phyloP scores from a whole-genome alignment of 2,888 invertebrate species.

The Rugalucina vietnamica region DNA sequence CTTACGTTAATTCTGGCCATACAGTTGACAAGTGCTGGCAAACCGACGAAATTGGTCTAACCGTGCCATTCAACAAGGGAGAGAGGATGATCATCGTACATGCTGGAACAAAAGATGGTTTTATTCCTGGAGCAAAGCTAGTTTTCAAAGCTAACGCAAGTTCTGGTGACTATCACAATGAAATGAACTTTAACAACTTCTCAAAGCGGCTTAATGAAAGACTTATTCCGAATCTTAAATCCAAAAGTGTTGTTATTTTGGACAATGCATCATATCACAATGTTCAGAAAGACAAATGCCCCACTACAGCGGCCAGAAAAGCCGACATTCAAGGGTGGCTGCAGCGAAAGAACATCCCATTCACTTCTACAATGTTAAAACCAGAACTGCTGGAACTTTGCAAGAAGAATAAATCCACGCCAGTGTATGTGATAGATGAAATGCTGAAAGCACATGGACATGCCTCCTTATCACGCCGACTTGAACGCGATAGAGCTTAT shows the following conservation, averaged over 20 bases:
- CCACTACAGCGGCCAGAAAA: not conserved
- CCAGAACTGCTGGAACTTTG: slow-evolving; percentile 11
- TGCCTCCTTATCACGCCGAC: slow-evolving; percentile 13
- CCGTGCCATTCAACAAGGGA: not conserved
- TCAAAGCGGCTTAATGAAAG: not conserved
- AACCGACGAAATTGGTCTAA: not conserved
- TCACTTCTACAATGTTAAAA: slow-evolving; percentile 1
- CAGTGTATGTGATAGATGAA: too few relatives aligned
- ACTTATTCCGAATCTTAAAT: slow-evolving; percentile 2
- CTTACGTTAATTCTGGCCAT: slow-evolving; percentile 8
- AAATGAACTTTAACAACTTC: slow-evolving; percentile 16
- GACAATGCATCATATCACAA: slow-evolving; percentile 31
- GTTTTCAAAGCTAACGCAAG: slow-evolving; percentile 10
- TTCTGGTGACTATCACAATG: slow-evolving; percentile 1
- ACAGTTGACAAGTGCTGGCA: slow-evolving; percentile 19
- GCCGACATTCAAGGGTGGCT: not conserved
- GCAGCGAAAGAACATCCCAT: not conserved
- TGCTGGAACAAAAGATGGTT: not conserved
- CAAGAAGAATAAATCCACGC: not conserved
- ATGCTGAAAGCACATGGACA: too few relatives aligned
- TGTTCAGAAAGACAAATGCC: slow-evolving; percentile 15
- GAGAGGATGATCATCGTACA: slow-evolving; percentile 15
- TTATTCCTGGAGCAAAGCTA: not conserved
- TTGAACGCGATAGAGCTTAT: too few relatives aligned
- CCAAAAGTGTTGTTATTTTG: not conserved